Percentiles rank a stretch among this genome's conserved stretches.
Evolutionary conservation across 1,140 invertebrate species (phyloP).

Genomic region (Ips nitidus): DNA sequence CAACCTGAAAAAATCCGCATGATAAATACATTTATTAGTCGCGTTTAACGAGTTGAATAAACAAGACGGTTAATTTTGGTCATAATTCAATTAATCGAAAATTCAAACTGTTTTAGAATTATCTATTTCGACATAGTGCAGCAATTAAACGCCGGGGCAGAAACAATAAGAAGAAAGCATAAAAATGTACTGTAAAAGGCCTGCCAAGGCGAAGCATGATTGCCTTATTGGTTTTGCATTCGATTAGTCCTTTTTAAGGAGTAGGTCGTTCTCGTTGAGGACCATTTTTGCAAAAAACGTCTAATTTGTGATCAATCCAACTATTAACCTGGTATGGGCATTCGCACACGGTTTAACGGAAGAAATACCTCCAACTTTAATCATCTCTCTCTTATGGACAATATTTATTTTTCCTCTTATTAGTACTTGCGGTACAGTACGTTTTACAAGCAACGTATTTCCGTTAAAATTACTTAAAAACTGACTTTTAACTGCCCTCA

Average conservation of each 20-base stretch:
- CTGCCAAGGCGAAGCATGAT: constrained; percentile 5
- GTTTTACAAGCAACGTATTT: no score
- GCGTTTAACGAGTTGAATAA: constrained; percentile 2
- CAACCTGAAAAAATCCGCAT: constrained; percentile 1
- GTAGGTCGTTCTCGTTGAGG: background rate
- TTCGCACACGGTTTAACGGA: no score
- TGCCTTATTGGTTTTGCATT: constrained; percentile 11
- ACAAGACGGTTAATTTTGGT: background rate
- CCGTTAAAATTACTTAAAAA: no score
- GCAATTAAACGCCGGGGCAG: background rate
- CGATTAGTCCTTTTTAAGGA: constrained; percentile 1
- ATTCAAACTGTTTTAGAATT: background rate
- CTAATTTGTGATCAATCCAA: background rate
- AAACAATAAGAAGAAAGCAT: constrained; percentile 18
- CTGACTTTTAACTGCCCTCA: background rate
- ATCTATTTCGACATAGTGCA: background rate
- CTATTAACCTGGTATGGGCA: background rate
- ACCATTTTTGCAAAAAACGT: constrained; percentile 1
- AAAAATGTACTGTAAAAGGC: constrained; percentile 17
- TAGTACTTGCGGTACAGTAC: no score
- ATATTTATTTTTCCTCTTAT: no score
- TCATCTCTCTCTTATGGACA: no score
- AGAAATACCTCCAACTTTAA: no score
- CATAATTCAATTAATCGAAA: constrained; percentile 3
- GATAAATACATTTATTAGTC: constrained; percentile 17